Evolutionary conservation across 2,888 invertebrate species (phyloP), one percentile per base, ranked within the genome.

Genomic region (Allygus modestus): DNA sequence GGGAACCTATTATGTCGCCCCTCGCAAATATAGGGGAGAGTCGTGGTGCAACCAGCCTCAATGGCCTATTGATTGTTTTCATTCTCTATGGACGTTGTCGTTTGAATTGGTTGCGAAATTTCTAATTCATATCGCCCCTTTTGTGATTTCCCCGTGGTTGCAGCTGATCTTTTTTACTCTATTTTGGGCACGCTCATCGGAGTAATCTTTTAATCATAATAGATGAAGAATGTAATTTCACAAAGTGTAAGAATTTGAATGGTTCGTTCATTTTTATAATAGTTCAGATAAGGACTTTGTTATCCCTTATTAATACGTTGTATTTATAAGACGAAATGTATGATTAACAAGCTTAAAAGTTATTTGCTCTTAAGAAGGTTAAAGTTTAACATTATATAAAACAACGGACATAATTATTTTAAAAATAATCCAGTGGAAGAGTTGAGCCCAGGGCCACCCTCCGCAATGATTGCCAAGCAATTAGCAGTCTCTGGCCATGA

Each of bases 61-160:
- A 65, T 65, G 28, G 65, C 17, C 28, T 58, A 65, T 65, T 65
- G 58, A 65, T 28, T 65, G 65, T 31, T 28, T 65, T 65, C 28
- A 5, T 58, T 58, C 58, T 15, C 20, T 51, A 23, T 2, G 51
- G 51, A 0, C 58, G 9, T 65, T 65, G 65, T 65, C 1, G 54
- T 20, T 23, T 20, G 23, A 54, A 11, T 54, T 65, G 65, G 17
- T 65, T 65, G 65, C 65, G 65, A 65, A 65, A 65, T 58, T 20
- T 58, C 23, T 58, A 58, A 58, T 23, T 58, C 58, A 46, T 15
- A 37, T 46, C 7, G 12, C 17, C 46, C 54, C 11, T 23, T 54
- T 54, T n/a, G 23, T 15, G n/a, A 51, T 23, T 54, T 54, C 54
- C 23, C 54, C 20, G 20, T 12, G 46, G 17, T 46, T 11, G 20